Conservation (phyloP, 2,888 invertebrate species). For the Lutraria lutraria region DNA sequence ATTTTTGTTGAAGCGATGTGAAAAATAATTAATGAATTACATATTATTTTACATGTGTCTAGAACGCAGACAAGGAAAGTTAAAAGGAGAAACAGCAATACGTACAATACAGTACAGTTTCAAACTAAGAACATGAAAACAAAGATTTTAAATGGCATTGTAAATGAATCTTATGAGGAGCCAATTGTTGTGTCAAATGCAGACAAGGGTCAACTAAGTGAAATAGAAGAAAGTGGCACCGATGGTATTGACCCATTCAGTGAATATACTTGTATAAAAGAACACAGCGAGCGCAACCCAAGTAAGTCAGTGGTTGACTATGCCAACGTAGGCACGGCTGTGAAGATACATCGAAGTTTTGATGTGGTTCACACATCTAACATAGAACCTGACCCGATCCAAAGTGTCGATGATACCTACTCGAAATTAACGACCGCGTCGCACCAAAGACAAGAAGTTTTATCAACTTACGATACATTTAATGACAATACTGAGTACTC, state of each 20-base stretch:
- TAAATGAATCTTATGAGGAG: not conserved
- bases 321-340: not conserved
- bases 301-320: not conserved
- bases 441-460: not conserved
- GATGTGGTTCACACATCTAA: not conserved
- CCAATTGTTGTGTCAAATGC: not conserved
- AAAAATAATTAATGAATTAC: not conserved
- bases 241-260: not conserved
- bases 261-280: not conserved
- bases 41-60: not conserved
- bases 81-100: not conserved
- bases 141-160: not conserved
- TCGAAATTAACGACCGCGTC: not conserved
- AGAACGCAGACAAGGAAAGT: not conserved
- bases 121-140: not conserved
- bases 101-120: not conserved
- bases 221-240: not conserved
- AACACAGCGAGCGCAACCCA: no score
- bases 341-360: no score
- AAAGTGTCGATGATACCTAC: not conserved
- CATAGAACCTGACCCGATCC: not conserved
- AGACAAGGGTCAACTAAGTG: not conserved
- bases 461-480: not conserved
- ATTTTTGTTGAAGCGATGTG: not conserved
- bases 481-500: not conserved